phyloP scores from a whole-genome alignment of 2,888 invertebrate species.

The Epirrhoe tristata region DNA sequence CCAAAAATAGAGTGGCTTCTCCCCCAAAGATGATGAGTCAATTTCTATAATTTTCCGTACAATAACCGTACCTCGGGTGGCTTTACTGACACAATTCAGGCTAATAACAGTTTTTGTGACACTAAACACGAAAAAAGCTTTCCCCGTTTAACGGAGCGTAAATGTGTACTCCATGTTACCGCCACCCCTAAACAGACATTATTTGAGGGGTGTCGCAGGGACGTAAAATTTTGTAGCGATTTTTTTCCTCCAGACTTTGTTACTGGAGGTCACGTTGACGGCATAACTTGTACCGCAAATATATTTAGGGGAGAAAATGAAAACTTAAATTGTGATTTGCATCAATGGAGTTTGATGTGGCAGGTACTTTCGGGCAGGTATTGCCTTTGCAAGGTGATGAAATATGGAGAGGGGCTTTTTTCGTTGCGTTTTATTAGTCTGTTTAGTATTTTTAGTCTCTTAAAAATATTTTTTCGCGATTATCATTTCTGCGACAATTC shows the following conservation, averaged over 20 bases:
- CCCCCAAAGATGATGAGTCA: slow-evolving; percentile 44
- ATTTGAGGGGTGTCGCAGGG: slow-evolving; percentile 80
- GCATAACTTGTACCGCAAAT: slow-evolving; percentile 65
- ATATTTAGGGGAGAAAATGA: slow-evolving; percentile 56
- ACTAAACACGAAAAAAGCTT: slow-evolving; percentile 86
- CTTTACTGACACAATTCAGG: slow-evolving; percentile 75
- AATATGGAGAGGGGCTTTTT: slow-evolving; percentile 15
- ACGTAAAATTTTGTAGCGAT: slow-evolving; percentile 83
- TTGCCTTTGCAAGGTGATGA: slow-evolving; percentile 19
- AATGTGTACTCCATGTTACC: slow-evolving; percentile 84
- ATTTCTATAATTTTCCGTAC: slow-evolving; percentile 50
- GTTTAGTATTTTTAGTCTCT: no score
- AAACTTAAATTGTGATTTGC: slow-evolving; percentile 49
- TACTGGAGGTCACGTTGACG: slow-evolving; percentile 74
- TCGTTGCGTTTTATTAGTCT: not conserved
- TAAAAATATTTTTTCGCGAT: no score
- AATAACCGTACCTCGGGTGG: slow-evolving; percentile 51
- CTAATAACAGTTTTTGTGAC: slow-evolving; percentile 86
- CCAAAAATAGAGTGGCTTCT: slow-evolving; percentile 31
- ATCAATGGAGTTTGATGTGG: slow-evolving; percentile 40
- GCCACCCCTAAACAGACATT: slow-evolving; percentile 84
- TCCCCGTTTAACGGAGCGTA: slow-evolving; percentile 84
- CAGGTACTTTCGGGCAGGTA: slow-evolving; percentile 31
- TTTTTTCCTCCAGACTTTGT: slow-evolving; percentile 72
- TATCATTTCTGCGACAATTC: no score